Conservation (phyloP, 2,797 vertebrate species). For the Myioborus miniatus region DNA sequence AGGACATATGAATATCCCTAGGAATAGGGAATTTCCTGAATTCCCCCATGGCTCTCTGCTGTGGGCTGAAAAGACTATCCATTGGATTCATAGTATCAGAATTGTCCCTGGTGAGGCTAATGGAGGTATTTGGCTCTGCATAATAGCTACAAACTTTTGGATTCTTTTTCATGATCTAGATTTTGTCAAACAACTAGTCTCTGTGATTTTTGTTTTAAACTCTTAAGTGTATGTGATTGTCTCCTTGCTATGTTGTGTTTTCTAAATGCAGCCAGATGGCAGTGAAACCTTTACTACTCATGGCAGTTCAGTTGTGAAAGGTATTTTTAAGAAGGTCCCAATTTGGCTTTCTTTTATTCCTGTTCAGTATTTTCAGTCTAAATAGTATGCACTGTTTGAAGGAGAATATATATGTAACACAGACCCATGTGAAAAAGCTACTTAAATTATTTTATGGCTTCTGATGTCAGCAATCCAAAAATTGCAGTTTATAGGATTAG, state of each 20-base stretch:
- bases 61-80: not conserved
- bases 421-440: not conserved
- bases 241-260: not conserved
- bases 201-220: not conserved
- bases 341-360: not conserved
- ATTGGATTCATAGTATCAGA: not conserved
- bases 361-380: not conserved
- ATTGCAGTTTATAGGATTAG: not conserved
- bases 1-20: not conserved
- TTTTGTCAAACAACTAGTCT: not conserved
- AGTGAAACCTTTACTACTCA: not conserved
- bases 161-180: not conserved
- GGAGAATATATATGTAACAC: not conserved
- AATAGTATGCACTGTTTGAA: not conserved
- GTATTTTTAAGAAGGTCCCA: not conserved
- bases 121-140: not conserved
- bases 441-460: not conserved
- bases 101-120: accelerated
- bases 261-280: not conserved
- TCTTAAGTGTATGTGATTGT: not conserved
- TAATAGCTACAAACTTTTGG: not conserved
- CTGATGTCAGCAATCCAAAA: not conserved
- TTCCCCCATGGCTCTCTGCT: accelerated
- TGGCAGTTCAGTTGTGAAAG: not conserved
- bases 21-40: not conserved